Evolutionary conservation across 2,888 invertebrate genomes (phyloP).

Genomic region (Patella pellucida): DNA sequence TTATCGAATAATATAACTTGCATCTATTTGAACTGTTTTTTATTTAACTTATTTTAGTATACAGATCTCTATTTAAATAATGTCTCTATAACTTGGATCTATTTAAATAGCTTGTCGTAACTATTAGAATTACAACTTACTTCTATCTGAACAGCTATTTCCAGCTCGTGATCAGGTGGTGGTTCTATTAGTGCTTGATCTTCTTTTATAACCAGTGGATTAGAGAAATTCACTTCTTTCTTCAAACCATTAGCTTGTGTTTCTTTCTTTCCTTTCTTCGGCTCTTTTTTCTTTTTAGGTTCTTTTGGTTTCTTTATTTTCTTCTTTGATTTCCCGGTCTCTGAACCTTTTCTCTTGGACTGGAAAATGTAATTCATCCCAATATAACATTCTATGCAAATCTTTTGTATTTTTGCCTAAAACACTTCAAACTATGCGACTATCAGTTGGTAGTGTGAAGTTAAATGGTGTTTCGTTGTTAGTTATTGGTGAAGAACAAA

Average conservation of each 20-base stretch:
- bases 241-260: conserved; percentile 37
- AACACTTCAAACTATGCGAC: too few relatives aligned
- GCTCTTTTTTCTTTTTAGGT: conserved; percentile 25
- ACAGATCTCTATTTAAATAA: too few relatives aligned
- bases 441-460: too few relatives aligned
- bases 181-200: conserved; percentile 57
- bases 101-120: too few relatives aligned
- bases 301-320: conserved; percentile 37
- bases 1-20: too few relatives aligned
- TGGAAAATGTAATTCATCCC: neutral
- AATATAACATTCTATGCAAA: neutral
- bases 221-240: conserved; percentile 53
- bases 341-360: neutral
- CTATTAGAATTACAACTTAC: conserved; percentile 24
- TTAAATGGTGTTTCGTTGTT: too few relatives aligned
- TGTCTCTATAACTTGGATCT: too few relatives aligned
- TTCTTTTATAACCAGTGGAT: conserved; percentile 50
- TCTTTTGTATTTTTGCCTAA: too few relatives aligned
- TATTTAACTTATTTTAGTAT: too few relatives aligned
- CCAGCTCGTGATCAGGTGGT: conserved; percentile 48
- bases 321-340: conserved; percentile 32
- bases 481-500: too few relatives aligned
- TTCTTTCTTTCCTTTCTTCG: conserved; percentile 36
- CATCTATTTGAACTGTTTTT: too few relatives aligned
- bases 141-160: conserved; percentile 56